phyloP scores from a whole-genome alignment of 2,113 vertebrate genomes.

The Pionites leucogaster region DNA sequence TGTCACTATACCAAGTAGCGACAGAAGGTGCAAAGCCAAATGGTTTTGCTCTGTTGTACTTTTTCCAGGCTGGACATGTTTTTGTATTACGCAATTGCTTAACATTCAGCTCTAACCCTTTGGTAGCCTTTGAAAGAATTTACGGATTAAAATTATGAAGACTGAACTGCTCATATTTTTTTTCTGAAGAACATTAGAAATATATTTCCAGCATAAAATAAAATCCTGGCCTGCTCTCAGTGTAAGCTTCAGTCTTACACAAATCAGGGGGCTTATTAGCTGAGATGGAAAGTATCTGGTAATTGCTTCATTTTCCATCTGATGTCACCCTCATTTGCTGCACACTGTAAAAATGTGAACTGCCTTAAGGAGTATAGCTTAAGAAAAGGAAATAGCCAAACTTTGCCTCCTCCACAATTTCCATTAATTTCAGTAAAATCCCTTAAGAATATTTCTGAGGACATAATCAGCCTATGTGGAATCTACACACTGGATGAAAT shows the following conservation, averaged over 20 bases:
- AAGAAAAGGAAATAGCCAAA: background rate
- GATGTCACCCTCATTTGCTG: background rate
- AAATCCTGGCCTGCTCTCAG: background rate
- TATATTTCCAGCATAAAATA: conserved; percentile 45
- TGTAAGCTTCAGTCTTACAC: conserved; percentile 32
- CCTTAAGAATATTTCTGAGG: background rate
- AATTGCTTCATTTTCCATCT: conserved; percentile 24
- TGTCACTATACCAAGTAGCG: conserved; percentile 7
- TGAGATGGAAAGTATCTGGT: conserved; percentile 26
- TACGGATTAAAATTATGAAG: conserved; percentile 63
- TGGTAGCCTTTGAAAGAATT: conserved; percentile 53
- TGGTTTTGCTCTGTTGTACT: conserved; percentile 40
- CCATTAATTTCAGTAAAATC: background rate
- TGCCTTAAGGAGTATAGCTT: background rate
- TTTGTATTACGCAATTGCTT: conserved; percentile 28
- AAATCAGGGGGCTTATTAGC: conserved; percentile 42
- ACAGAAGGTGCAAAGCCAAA: conserved; percentile 46
- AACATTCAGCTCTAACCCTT: conserved; percentile 31
- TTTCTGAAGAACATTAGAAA: conserved; percentile 12
- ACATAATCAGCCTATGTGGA: background rate
- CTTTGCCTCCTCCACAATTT: background rate
- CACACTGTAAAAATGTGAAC: background rate
- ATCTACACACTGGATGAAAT: background rate
- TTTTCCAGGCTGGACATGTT: conserved; percentile 49
- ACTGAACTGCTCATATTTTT: background rate